Percentiles rank a stretch among this genome's conserved stretches.
Evolutionary conservation across 2,797 vertebrate species (phyloP).

Genomic region (Tolypeutes matacus): DNA sequence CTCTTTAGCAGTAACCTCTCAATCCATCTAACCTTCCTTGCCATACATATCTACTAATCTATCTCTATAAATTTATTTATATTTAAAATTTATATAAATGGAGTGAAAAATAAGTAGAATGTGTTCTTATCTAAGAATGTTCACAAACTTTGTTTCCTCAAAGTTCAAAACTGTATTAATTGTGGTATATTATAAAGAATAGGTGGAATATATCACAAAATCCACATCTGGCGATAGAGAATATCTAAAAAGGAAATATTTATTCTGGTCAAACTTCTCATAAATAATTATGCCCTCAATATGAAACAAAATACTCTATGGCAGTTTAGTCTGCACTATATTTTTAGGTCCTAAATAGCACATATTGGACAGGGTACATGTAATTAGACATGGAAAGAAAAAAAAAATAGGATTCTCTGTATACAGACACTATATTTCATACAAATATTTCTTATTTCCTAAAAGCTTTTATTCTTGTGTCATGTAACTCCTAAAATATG

Average conservation of each 20-base stretch:
- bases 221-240: background rate
- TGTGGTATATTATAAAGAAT: background rate
- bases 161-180: background rate
- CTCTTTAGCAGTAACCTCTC: no score
- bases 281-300: background rate
- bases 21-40: no score
- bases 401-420: background rate
- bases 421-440: background rate
- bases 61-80: no score
- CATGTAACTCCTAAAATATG: background rate
- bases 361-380: background rate
- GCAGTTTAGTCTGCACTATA: background rate
- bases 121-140: background rate
- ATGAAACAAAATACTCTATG: conserved; percentile 21
- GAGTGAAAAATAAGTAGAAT: background rate
- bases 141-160: background rate
- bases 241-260: background rate
- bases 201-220: background rate
- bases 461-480: background rate
- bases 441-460: background rate
- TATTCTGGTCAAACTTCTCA: conserved; percentile 44
- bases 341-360: background rate
- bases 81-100: no score
- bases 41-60: no score
- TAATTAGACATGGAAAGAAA: background rate